Evolutionary conservation across 2,888 invertebrate genomes (phyloP).

Genomic region (Acronicta alni): DNA sequence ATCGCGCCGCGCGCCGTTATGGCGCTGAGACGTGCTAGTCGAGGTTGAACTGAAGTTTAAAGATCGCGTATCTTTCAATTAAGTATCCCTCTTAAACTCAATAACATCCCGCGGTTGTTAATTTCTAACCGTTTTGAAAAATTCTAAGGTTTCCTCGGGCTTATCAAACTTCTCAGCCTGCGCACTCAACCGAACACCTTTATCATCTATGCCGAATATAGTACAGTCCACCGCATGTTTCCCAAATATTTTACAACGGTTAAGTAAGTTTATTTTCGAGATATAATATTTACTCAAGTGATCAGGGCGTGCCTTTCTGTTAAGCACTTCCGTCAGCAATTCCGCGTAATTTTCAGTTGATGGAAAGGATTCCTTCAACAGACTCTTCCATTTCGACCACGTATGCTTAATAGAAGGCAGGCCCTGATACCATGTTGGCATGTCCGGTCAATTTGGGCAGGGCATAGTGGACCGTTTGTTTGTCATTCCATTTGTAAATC

Average conservation of each 20-base stretch:
- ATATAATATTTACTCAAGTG: constrained; percentile 8
- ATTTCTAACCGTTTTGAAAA: constrained; percentile 12
- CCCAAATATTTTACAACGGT: constrained; percentile 7
- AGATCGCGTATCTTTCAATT: neutral
- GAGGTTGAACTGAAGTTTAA: neutral
- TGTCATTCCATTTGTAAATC: constrained; percentile 4
- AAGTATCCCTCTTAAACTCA: neutral
- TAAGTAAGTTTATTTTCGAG: constrained; percentile 2
- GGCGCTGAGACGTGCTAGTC: neutral
- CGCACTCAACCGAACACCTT: constrained; percentile 2
- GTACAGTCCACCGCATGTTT: constrained; percentile 12
- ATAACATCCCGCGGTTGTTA: neutral
- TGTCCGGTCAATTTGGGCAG: constrained; percentile 34
- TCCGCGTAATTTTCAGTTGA: neutral
- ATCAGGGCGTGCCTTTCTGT: constrained; percentile 4
- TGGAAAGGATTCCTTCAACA: constrained; percentile 5
- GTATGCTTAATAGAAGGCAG: constrained; percentile 24
- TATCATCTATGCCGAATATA: constrained; percentile 1
- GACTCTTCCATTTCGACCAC: neutral
- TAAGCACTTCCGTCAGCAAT: constrained; percentile 8
- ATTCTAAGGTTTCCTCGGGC: constrained; percentile 7
- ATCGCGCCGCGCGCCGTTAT: neutral
- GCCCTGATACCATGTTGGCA: constrained; percentile 52
- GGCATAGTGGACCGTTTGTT: constrained; percentile 25
- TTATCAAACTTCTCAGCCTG: neutral